Conservation (phyloP, 2,113 vertebrate species). For the Stomatorhinus ivindoensis region DNA sequence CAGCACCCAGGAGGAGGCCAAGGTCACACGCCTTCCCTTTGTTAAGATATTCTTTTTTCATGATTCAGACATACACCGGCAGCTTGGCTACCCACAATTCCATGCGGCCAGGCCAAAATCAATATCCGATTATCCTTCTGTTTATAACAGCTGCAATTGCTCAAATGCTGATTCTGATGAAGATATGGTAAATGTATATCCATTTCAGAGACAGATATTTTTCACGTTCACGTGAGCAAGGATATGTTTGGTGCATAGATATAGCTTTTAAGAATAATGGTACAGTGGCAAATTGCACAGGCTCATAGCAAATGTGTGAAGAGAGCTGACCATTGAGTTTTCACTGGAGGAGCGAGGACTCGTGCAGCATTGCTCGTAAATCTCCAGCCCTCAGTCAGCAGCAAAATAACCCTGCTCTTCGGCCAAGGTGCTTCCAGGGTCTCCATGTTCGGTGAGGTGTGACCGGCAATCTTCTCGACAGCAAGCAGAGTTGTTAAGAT, state of each 20-base stretch:
- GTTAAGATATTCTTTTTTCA: constrained; percentile 18
- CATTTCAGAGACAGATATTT: not conserved
- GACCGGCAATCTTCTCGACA: not conserved
- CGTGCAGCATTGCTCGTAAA: not conserved
- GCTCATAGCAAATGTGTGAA: not conserved
- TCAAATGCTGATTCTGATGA: not conserved
- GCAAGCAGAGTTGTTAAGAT: not conserved
- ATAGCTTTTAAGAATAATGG: not conserved
- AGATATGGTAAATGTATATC: not conserved
- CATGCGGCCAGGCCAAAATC: not conserved
- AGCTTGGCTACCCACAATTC: constrained; percentile 7
- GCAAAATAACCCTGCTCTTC: not conserved
- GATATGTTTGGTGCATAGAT: not conserved
- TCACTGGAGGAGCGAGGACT: not conserved
- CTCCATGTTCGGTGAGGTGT: not conserved
- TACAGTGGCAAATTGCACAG: not conserved
- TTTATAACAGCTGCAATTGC: not conserved
- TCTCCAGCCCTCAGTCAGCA: not conserved
- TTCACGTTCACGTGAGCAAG: not conserved
- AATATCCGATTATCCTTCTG: constrained; percentile 6
- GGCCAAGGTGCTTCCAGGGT: not conserved
- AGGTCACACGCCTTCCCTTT: constrained; percentile 54
- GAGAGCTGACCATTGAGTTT: not conserved
- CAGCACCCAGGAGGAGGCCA: constrained; percentile 52
- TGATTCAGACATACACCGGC: constrained; percentile 24